Evolutionary conservation across 1,140 invertebrate genomes (phyloP), one percentile per base, ranked within the genome.

Genomic region (Heliothis virescens): DNA sequence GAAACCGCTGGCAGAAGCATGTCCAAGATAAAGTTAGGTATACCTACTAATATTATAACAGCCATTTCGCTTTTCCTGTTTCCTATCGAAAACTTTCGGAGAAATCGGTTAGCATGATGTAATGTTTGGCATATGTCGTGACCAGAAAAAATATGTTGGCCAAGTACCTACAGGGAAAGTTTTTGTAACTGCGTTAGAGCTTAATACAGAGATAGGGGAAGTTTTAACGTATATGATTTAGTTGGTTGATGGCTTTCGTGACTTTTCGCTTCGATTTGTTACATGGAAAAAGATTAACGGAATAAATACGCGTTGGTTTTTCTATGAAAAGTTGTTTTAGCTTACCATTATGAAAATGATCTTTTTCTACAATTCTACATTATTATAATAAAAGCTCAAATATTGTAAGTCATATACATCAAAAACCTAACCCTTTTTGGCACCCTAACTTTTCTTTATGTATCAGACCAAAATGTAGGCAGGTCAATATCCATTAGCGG

Each of bases 61-160:
- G 48, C 41, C 48, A 71, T 71, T 69, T 76, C 48, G 50, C 21
- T 76, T 76, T 65, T 9, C 53, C 18, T 26, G 21, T 52, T 63
- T 50, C 18, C 59, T 47, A 21, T 50, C 18, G 18, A 75, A 41
- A 60, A 75, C 55, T 74, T 59, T 74, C 21, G 48, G 29, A 21
- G 18, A 21, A 60, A 75, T 62, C 18, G 47, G 21, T 53, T 52
- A n/a, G 10, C 10, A 65, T 76, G 74, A 65, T 21, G 60, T 52
- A 53, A 76, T 76, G 65, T 63, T 76, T 60, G 69, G 60, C 74
- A 65, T 76, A 63, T 65, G 60, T 76, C 60, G 60, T 76, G 60
- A 76, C 74, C 74, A 65, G 50, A 26, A 53, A 53, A 41, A 65
- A 55, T 76, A 65, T 76, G 60, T 76, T 76, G 48, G 18, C 48